Evolutionary conservation across 2,888 invertebrate species (phyloP).

Genomic region (Danaus chrysippus): DNA sequence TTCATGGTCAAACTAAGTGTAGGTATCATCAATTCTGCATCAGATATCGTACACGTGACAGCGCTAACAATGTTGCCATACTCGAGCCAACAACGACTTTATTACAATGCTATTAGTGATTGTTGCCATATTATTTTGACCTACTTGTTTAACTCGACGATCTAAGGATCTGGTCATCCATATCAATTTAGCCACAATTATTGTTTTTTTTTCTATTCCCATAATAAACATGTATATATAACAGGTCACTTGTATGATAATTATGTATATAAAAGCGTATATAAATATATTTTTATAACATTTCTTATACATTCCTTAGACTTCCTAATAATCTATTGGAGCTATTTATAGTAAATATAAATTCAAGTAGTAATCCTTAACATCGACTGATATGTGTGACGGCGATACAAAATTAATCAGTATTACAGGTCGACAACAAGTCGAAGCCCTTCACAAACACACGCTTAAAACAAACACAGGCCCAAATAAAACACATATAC

Average conservation of each 20-base stretch:
- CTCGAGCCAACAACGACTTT: constrained; percentile 28
- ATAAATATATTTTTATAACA: no score
- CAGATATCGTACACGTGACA: constrained; percentile 30
- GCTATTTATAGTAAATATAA: background rate
- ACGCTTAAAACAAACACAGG: constrained; percentile 40
- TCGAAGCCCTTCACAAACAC: constrained; percentile 66
- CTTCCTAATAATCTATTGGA: no score
- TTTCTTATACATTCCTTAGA: no score
- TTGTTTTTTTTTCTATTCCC: no score
- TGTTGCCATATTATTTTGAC: constrained; percentile 33
- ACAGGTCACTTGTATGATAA: no score
- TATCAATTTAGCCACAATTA: constrained; percentile 12
- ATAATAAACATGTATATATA: no score
- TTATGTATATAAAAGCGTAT: no score
- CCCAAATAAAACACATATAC: constrained; percentile 16
- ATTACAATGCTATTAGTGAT: constrained; percentile 31
- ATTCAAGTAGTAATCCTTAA: constrained; percentile 47
- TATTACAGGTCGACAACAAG: constrained; percentile 61
- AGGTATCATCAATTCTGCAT: constrained; percentile 29
- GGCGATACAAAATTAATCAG: constrained; percentile 69
- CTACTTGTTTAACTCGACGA: constrained; percentile 27
- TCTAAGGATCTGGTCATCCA: constrained; percentile 14
- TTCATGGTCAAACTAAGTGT: constrained; percentile 18
- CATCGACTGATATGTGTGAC: constrained; percentile 47
- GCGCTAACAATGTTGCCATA: constrained; percentile 29